Base-by-base conservation (phyloP, 2,888 invertebrate genomes). In the Formica aserva region DNA sequence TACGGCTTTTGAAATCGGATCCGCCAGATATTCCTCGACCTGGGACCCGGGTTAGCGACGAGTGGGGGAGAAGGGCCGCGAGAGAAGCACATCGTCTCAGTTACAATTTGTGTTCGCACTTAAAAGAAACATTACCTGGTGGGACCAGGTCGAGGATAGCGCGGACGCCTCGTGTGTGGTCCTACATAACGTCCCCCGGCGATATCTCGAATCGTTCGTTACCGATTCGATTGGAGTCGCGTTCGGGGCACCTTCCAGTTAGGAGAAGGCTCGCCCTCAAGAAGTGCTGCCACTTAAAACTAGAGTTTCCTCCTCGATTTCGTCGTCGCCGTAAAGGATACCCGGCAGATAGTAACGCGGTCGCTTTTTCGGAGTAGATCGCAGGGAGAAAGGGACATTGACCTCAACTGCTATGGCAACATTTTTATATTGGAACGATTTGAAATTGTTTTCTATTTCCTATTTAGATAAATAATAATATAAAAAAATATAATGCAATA, bases 101-200 rank as follows among this genome's bases (percentile, higher is more conserved):
- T 94, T 94, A 94, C 94, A 94, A 94, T 94, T 94, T 94, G 94
- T 94, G 94, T 94, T 94, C 93, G 94, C 94, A 94, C 94, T 94
- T 93, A 94, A 94, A 94, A 94, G 94, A 94, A 94, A 94, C 94
- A 94, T 94, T 94, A 94, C 93, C 94, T 92, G 85, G 86, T 87
- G 88, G 91, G 91, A 89, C 90, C 91, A 83, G 87, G 88, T 88
- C 86, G 92, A 91, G 91, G 90, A 90, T 90, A 90, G 91, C 87
- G 91, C 88, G 91, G 90, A 86, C 87, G 88, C 88, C 85, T 89
- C 93, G 92, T 94, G 94, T 94, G 94, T 94, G 94, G 94, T 94
- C 94, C 91, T 84, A 88, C 87, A 89, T 91, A 89, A 89, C 86
- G 89, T 89, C 2, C 48, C 89, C 87, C 88, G 90, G 91, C 92